Evolutionary conservation across 2,888 invertebrate species (phyloP).

Genomic region (Drosophila acutilabella): DNA sequence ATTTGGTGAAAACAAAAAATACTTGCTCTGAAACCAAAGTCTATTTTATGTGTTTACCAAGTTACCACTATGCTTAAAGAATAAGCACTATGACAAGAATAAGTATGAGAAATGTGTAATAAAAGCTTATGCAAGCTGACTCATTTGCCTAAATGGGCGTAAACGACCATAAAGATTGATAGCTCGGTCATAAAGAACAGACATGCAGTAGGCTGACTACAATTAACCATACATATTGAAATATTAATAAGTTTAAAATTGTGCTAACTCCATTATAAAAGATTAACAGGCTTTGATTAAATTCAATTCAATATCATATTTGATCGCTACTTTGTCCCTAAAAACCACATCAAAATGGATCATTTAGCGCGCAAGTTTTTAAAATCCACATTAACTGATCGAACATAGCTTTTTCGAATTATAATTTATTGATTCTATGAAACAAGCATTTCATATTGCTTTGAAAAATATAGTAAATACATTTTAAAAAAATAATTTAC

Average conservation of each 20-base stretch:
- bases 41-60: conserved; percentile 65
- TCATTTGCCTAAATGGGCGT: conserved; percentile 56
- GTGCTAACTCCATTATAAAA: neutral
- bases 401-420: no score
- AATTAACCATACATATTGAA: neutral
- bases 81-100: conserved; percentile 48
- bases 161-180: conserved; percentile 39
- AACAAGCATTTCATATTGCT: no score
- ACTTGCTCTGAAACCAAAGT: conserved; percentile 12
- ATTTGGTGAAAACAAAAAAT: conserved; percentile 27
- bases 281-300: neutral
- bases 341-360: no score
- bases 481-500: no score
- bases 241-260: neutral
- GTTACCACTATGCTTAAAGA: conserved; percentile 44
- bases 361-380: no score
- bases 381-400: no score
- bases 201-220: conserved; percentile 11
- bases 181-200: conserved; percentile 19
- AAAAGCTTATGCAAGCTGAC: conserved; percentile 54
- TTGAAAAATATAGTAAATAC: no score
- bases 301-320: no score
- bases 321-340: no score
- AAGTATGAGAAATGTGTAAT: conserved; percentile 52
- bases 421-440: no score